These are phyloP conservation scores for Dolichomitus sp. DNA, from an alignment of 2,888 invertebrate species.

Conservation along the genomic window DNA sequence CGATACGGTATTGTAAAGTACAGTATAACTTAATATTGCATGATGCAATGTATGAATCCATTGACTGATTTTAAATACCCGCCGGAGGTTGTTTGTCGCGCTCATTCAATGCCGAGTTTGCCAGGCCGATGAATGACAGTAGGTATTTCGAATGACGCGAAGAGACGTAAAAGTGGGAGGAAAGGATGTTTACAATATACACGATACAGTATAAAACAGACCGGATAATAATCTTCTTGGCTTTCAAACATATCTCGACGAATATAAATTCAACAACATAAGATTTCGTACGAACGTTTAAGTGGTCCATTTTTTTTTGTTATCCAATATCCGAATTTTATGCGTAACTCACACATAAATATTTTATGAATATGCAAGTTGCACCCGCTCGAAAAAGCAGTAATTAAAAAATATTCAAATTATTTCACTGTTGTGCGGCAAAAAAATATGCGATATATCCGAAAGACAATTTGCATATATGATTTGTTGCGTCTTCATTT, in stretches of 20 bases:
- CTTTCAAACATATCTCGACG: not conserved
- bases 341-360: not conserved
- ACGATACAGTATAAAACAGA: not conserved
- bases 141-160: slow-evolving; percentile 1
- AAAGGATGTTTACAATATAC: not conserved
- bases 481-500: not conserved
- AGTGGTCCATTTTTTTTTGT: not conserved
- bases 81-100: slow-evolving; percentile 15
- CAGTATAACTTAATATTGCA: not conserved
- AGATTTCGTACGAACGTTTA: not conserved
- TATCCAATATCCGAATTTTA: not conserved
- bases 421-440: not conserved
- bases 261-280: not conserved
- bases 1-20: not conserved
- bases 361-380: not conserved
- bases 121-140: slow-evolving; percentile 34
- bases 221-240: not conserved
- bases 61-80: slow-evolving; percentile 8
- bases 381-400: not conserved
- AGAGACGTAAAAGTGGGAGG: not conserved
- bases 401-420: not conserved
- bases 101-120: slow-evolving; percentile 34
- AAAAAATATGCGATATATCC: too few species aligned
- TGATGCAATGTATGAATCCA: not conserved
- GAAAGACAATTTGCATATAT: too few species aligned